A percentile compares a stretch with the other conserved stretches of the same genome.
phyloP scores from a whole-genome alignment of 2,797 vertebrate species.

The Buceros bicornis region DNA sequence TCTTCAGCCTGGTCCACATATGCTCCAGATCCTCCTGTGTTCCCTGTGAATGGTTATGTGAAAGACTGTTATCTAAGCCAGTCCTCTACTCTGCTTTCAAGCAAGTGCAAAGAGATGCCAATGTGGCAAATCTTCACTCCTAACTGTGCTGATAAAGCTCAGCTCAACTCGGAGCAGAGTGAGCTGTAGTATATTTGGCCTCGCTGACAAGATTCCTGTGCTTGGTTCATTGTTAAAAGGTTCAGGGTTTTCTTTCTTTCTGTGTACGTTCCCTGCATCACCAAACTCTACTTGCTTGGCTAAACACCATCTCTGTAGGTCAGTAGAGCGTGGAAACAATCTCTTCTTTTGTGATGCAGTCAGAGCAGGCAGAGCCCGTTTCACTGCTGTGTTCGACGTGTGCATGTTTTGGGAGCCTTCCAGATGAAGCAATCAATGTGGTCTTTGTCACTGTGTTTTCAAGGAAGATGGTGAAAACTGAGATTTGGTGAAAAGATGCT shows the following conservation, averaged over 20 bases:
- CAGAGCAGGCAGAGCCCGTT: not conserved
- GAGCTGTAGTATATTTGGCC: not conserved
- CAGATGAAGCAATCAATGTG: not conserved
- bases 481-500: not conserved
- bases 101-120: not conserved
- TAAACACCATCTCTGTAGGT: not conserved
- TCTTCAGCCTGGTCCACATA: too few species aligned
- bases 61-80: too few species aligned
- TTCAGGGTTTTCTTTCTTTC: not conserved
- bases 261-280: not conserved
- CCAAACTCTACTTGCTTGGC: not conserved
- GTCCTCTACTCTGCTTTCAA: not conserved
- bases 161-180: not conserved
- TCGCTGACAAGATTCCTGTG: not conserved
- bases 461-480: not conserved
- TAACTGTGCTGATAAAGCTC: not conserved
- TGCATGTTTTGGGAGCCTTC: not conserved
- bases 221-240: not conserved
- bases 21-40: too few species aligned
- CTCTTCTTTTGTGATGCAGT: not conserved
- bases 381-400: rapidly evolving
- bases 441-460: not conserved
- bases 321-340: not conserved
- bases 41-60: too few species aligned
- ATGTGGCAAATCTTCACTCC: rapidly evolving